Evolutionary conservation across 1,140 invertebrate species (phyloP), one percentile per base, ranked within the genome.

Genomic region (Adelges cooleyi): DNA sequence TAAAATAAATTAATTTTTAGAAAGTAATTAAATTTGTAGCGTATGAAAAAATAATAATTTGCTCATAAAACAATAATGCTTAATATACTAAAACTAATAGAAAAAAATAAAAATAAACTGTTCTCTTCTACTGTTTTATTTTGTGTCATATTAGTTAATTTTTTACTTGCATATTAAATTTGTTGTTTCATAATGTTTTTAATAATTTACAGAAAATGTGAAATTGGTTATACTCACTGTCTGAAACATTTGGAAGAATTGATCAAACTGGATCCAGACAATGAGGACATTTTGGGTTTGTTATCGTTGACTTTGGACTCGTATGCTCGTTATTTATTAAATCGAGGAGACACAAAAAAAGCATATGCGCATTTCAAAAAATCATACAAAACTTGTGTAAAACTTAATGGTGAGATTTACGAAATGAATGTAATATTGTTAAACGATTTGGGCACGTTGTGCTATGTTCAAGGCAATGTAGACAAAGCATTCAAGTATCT

Each of bases 371-470:
- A 83, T 68, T 82, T 92, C 71, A 76, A 81, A 49, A 81, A 84
- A 74, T 82, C 90, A 38, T 83, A 87, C 69, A 75, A 85, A 23
- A 77, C 84, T 67, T 86, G 85, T 66, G 17, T 71, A 3, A 68
- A 69, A 27, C 23, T 86, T 1, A 75, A 87, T 73, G 89, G 89
- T 8, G 72, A 81, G 66, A 74, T 82, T 9, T 81, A 83, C 70
- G 82, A 86, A 69, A 86, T 92, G 73, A 82, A 81, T 67, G 81
- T 90, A 18, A 76, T 90, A 22, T 77, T 94, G 40, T 74, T 94
- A 8, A 95, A 93, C 80, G 89, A 95, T 74, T 78, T 95, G 65
- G 91, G 87, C 38, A 86, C 85, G 48, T 80, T 88, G 11, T 82
- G 80, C 67, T 83, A 81, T 76, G 69, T 81, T 70, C 77, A 77